These are phyloP conservation scores for Phataginus tricuspis DNA, from an alignment of 2,797 vertebrate species.

Conservation along the genomic window DNA sequence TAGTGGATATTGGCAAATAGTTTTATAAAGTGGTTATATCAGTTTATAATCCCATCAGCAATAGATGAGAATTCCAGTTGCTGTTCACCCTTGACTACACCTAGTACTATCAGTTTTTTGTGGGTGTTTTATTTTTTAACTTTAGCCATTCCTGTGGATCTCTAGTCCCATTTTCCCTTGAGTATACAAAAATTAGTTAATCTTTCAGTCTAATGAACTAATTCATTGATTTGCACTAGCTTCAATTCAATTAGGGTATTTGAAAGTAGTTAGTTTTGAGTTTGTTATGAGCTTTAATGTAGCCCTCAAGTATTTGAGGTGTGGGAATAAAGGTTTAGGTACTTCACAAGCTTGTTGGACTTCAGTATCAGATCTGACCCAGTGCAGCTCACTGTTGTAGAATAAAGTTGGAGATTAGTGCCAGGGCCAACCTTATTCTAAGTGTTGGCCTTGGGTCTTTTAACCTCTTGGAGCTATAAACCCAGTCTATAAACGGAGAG, in stretches of 20 bases:
- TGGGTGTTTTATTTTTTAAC: neutral
- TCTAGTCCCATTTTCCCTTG: neutral
- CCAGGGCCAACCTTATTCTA: neutral
- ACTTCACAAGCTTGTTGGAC: neutral
- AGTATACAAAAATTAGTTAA: slow-evolving; percentile 16
- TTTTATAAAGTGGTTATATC: slow-evolving; percentile 42
- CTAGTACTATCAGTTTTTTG: neutral
- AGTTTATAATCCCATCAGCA: neutral
- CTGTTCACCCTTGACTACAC: neutral
- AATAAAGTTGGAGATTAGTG: neutral
- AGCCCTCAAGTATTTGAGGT: slow-evolving; percentile 26
- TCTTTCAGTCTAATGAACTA: neutral
- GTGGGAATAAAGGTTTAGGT: neutral
- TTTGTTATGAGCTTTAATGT: slow-evolving; percentile 16
- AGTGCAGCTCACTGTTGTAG: neutral
- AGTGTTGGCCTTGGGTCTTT: slow-evolving; percentile 10
- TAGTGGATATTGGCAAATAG: neutral
- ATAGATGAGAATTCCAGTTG: slow-evolving; percentile 1
- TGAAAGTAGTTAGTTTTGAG: neutral
- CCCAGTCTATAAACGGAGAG: neutral
- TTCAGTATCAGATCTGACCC: slow-evolving; percentile 30
- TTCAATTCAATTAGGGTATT: neutral
- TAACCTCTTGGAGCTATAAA: neutral
- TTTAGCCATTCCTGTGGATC: neutral
- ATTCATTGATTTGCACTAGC: neutral